Conservation (phyloP, 2,797 vertebrate genomes). For the Myotis daubentonii region DNA sequence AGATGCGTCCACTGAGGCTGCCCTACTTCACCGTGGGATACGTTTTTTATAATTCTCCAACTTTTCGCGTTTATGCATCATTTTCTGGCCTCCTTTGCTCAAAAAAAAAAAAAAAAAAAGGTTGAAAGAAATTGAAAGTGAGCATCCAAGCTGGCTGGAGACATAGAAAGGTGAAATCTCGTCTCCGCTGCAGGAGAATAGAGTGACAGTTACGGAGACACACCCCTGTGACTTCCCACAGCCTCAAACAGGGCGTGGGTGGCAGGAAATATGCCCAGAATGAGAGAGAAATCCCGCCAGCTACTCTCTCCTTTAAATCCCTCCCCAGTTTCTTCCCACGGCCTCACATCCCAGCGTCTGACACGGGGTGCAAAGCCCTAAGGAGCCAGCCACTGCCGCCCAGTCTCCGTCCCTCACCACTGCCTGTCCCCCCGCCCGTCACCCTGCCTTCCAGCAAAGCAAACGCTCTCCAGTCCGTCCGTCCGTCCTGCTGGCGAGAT, state of each 20-base stretch:
- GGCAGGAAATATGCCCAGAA: neutral
- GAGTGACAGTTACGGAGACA: neutral
- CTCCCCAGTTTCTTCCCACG: neutral
- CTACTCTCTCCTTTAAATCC: neutral
- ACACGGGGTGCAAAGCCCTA: neutral
- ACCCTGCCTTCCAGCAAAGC: neutral
- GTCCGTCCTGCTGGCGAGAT: accelerated
- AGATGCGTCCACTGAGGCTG: neutral
- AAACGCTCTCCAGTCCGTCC: accelerated
- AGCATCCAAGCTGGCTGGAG: neutral
- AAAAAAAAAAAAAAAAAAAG: neutral
- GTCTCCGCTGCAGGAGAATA: neutral
- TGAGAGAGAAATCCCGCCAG: neutral
- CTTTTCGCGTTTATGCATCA: neutral
- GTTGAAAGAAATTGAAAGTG: slow-evolving; percentile 18
- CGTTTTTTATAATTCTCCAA: neutral
- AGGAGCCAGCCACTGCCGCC: neutral
- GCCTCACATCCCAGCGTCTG: neutral
- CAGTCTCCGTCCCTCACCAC: accelerated
- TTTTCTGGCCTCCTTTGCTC: neutral
- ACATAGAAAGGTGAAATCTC: neutral
- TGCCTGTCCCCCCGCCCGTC: no score
- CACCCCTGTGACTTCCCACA: neutral
- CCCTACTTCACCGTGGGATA: neutral
- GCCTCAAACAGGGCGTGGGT: no score